These are phyloP conservation scores for Formica selysi DNA, from an alignment of 1,140 invertebrate species.

Conservation along the genomic window DNA sequence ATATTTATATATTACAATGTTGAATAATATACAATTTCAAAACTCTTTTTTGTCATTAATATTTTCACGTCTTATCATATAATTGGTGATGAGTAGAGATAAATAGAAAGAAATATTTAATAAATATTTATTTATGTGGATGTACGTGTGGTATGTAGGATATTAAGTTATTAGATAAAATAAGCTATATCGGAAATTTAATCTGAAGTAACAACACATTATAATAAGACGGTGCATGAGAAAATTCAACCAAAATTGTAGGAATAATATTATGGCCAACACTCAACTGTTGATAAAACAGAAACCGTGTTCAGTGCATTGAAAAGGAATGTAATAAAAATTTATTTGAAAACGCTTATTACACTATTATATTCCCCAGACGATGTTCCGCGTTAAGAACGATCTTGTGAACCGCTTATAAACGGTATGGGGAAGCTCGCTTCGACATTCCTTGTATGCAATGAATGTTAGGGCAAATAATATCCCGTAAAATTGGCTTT, in stretches of 20 bases:
- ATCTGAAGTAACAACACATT: too few species aligned
- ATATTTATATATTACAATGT: conserved; percentile 1
- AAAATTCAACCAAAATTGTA: conserved; percentile 11
- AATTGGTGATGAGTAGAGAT: not conserved
- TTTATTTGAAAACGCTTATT: conserved; percentile 28
- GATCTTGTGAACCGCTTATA: conserved; percentile 17
- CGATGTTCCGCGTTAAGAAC: not conserved
- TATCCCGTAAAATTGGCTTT: conserved; percentile 31
- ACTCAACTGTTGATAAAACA: not conserved
- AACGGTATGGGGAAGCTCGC: conserved; percentile 3
- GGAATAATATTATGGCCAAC: not conserved
- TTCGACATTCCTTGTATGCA: conserved; percentile 17
- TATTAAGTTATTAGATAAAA: conserved; percentile 3
- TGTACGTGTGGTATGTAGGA: not conserved
- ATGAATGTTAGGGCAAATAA: conserved; percentile 34
- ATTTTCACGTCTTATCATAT: not conserved
- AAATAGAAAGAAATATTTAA: not conserved
- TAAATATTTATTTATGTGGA: not conserved
- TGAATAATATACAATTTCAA: not conserved
- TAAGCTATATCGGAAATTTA: not conserved
- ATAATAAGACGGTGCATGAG: not conserved
- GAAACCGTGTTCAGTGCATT: not conserved
- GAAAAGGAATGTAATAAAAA: conserved; percentile 22
- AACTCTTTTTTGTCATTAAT: not conserved
- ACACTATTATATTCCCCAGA: not conserved